A percentile compares a stretch with the other conserved stretches of the same genome.
Conservation (phyloP, 1,140 invertebrate species). For the Oscheius sp. region DNA sequence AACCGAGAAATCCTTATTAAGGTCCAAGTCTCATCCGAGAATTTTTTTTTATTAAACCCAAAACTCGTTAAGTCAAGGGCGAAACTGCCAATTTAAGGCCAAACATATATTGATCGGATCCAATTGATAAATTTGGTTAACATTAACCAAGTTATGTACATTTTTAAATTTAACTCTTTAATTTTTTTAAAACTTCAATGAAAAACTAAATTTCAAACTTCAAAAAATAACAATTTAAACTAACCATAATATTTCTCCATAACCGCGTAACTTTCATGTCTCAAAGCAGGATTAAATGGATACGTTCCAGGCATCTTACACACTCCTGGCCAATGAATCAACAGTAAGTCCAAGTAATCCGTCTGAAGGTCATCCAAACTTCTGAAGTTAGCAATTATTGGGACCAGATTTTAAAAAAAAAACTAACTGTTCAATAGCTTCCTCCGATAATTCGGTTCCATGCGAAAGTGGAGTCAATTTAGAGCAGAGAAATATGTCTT, state of each 20-base stretch:
- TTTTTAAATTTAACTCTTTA: too few species aligned
- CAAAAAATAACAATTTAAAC: background rate
- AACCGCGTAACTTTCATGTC: constrained; percentile 71
- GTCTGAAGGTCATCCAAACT: background rate
- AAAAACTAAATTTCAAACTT: too few species aligned
- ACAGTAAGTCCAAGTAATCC: constrained; percentile 76
- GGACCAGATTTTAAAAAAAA: constrained; percentile 68
- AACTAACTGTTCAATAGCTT: constrained; percentile 68
- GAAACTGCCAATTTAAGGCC: too few species aligned
- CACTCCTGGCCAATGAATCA: constrained; percentile 79
- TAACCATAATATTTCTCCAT: constrained; percentile 66
- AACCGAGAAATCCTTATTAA: too few species aligned
- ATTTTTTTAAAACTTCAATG: too few species aligned
- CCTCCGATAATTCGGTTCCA: constrained; percentile 66
- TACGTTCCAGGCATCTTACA: constrained; percentile 58
- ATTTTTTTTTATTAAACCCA: too few species aligned
- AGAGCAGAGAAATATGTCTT: constrained; percentile 52
- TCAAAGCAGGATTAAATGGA: constrained; percentile 65
- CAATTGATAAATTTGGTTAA: too few species aligned
- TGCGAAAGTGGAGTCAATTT: constrained; percentile 65
- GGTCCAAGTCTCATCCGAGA: too few species aligned
- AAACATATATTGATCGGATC: too few species aligned
- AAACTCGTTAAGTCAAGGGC: too few species aligned
- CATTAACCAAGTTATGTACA: too few species aligned
- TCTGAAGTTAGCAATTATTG: too few species aligned